A percentile compares a stretch with the other conserved stretches of the same genome.
Conservation (phyloP, 2,113 vertebrate species). For the Bufo bufo region DNA sequence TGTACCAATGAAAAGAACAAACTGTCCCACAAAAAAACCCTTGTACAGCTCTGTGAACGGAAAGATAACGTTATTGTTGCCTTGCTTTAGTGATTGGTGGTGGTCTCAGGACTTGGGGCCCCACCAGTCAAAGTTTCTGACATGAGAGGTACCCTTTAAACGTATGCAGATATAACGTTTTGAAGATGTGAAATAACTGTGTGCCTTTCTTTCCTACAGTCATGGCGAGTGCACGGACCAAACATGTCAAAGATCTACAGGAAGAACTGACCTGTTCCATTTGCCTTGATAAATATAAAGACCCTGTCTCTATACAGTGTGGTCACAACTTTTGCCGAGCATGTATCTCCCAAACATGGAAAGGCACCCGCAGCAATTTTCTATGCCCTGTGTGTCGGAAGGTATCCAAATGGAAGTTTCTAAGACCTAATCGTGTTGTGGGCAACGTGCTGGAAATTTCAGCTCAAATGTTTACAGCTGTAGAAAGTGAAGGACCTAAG, state of each 20-base stretch:
- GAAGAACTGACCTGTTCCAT: constrained; percentile 68
- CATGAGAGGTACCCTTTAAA: too few species aligned
- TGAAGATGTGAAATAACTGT: too few species aligned
- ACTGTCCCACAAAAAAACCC: too few species aligned
- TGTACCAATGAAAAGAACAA: too few species aligned
- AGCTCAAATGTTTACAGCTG: neutral
- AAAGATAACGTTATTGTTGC: too few species aligned
- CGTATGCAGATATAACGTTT: too few species aligned
- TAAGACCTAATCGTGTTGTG: constrained; percentile 57
- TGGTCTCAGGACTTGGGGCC: too few species aligned
- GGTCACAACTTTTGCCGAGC: constrained; percentile 68
- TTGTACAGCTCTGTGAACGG: too few species aligned
- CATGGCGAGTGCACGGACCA: constrained; percentile 44
- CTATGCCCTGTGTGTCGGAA: constrained; percentile 68
- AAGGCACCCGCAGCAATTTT: constrained; percentile 43
- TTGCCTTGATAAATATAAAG: constrained; percentile 65
- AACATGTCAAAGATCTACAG: constrained; percentile 38
- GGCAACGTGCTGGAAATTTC: constrained; percentile 33
- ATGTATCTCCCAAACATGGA: constrained; percentile 66
- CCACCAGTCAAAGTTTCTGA: too few species aligned
- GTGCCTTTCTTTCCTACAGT: neutral
- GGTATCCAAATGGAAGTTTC: constrained; percentile 58
- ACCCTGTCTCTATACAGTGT: constrained; percentile 70
- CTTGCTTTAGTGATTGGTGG: too few species aligned
- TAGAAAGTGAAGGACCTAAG: neutral